Evolutionary conservation across 2,888 invertebrate species (phyloP).

Genomic region (Temnothorax unifasciatus): DNA sequence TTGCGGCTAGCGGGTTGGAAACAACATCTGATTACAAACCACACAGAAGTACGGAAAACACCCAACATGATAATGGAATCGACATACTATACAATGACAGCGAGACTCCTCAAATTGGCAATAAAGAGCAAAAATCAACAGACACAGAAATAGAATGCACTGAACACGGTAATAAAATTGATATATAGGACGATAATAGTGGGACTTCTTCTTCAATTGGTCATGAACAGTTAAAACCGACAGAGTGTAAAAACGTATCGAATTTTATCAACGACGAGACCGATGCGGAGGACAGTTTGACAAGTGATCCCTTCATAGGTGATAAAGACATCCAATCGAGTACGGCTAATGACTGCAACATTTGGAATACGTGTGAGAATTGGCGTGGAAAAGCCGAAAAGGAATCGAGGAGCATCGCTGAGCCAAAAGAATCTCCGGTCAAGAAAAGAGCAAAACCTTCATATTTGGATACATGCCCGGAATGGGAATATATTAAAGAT

Average conservation of each 20-base stretch:
- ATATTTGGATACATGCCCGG: conserved; percentile 58
- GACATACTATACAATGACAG: too few species aligned
- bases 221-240: background rate
- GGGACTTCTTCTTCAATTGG: background rate
- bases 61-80: too few species aligned
- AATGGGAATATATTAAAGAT: conserved; percentile 63
- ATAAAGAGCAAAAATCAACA: too few species aligned
- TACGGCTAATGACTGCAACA: background rate
- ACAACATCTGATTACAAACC: too few species aligned
- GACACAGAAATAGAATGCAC: too few species aligned
- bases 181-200: background rate
- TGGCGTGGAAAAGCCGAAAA: conserved; percentile 56
- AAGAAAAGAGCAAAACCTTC: conserved; percentile 53
- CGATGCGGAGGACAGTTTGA: too few species aligned
- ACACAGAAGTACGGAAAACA: too few species aligned
- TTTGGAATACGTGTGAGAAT: conserved; percentile 56
- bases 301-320: too few species aligned
- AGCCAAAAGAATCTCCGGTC: background rate
- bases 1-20: too few species aligned
- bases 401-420: background rate
- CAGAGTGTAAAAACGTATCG: background rate
- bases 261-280: too few species aligned
- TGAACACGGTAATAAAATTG: too few species aligned
- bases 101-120: too few species aligned
- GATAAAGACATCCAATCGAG: background rate